Evolutionary conservation across 2,797 vertebrate species (phyloP), one percentile per base, ranked within the genome.

Genomic region (Vultur gryphus): DNA sequence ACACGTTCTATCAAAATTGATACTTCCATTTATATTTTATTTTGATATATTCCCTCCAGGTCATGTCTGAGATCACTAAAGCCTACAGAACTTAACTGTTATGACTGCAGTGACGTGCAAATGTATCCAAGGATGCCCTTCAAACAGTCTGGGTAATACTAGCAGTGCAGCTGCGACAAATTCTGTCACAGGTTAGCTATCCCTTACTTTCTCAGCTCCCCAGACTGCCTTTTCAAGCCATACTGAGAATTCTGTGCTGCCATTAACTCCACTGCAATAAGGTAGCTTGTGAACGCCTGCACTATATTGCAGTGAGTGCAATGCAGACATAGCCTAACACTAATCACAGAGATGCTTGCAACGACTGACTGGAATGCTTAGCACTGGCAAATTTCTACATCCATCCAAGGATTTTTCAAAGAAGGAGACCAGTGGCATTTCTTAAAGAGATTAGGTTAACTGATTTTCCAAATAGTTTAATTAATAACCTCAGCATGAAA

Each of bases 401-500:
- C 16, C 59, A 44, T 1, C 23, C 59, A 39, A 31, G 35, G 33
- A 8, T 29, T 19, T 51, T 44, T 18, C 29, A 18, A 17, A 85
- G 28, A 44, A 77, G 25, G 39, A 41, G 9, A 64, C 13, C 39
- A 18, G 41, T 10, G 65, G 41, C 25, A 71, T 41, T 69, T 86
- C 76, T 76, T 44, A 35, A 43, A 82, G 21, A 88, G 48, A 78
- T 52, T 14, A 70, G 28, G n/a, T 52, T 46, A 93, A 78, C 2
- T 84, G 57, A 75, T 84, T 83, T 88, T 65, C 58, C 54, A 69
- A 81, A 44, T 57, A 80, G 62, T 58, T 66, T 78, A 66, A 79
- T 78, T 97, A 76, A 82, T 41, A 54, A 72, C 28, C 12, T 89
- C 64, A 69, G 62, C 31, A 62, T 52, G 72, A 75, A 88, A 80